Evolutionary conservation across 2,797 vertebrate species (phyloP), one percentile per base, ranked within the genome.

Genomic region (Falco concolor): DNA sequence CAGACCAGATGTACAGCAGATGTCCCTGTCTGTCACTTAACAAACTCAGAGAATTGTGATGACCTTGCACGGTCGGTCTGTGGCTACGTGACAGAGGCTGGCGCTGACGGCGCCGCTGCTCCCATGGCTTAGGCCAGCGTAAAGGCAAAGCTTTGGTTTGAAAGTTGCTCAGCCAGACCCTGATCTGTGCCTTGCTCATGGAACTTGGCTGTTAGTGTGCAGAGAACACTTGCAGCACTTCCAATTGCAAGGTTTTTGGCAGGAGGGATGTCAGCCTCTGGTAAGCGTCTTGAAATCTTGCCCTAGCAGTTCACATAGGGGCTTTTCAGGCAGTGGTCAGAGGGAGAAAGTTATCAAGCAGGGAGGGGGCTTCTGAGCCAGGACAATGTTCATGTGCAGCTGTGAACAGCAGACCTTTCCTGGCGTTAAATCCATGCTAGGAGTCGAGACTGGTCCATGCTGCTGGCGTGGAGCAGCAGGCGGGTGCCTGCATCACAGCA

Each of bases 51-150:
- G 80, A 17, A 9, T 38, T 7, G 1, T 47, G 76, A n/a, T 92
- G 93, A 78, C 91, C 82, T 72, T 38, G 32, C n/a, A 68, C 38
- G 40, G 36, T 87, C 0, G 1, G 13, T 49, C 47, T 36, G 61
- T 53, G 82, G 72, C 78, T 69, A 38, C 0, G 5, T 27, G 80
- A 38, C 38, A 54, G 60, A 34, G 69, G 52, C 79, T 91, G 56
- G 59, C 2, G 0, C 54, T 36, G 57, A 22, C 72, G 8, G 2
- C 1, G 0, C 10, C 0, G 1, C 32, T 75, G 1, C 32, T 75
- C 8, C 53, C 30, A 0, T 25, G 42, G 60, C 53, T 77, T 47
- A 24, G 38, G 61, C 65, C 92, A 68, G 2, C 22, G 15, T 8
- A 12, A 73, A 90, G 81, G 50, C 57, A 63, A 44, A 93, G 73